These are phyloP conservation scores for Anarhynchus alexandrinus DNA, from an alignment of 2,113 vertebrate genomes.

Conservation along the genomic window DNA sequence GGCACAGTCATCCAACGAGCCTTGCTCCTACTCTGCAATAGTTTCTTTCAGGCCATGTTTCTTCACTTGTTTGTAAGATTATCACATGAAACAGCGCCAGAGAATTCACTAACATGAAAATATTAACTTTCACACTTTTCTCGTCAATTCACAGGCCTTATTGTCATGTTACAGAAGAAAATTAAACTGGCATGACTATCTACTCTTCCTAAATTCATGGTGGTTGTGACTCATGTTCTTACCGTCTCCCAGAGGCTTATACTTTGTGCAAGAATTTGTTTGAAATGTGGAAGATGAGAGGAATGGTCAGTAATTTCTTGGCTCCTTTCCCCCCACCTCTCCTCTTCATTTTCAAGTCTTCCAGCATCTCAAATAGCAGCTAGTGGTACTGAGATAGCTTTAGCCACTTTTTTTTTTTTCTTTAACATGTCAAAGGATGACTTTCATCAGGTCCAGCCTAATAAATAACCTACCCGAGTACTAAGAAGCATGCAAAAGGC, in stretches of 20 bases:
- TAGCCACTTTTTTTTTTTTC: neutral
- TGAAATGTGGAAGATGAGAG: neutral
- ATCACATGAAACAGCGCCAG: neutral
- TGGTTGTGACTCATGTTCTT: neutral
- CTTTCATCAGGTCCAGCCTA: neutral
- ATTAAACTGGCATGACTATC: neutral
- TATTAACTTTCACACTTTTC: neutral
- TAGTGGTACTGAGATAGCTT: neutral
- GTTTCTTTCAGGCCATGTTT: constrained; percentile 8
- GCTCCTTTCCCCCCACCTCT: neutral
- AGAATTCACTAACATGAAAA: neutral
- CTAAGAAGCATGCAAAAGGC: neutral
- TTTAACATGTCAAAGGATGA: neutral
- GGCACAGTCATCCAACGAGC: neutral
- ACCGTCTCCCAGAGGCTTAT: neutral
- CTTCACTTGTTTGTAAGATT: neutral
- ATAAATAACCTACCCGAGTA: neutral
- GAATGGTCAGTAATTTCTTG: neutral
- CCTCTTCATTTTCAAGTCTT: neutral
- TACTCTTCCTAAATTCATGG: neutral
- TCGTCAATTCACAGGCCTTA: neutral
- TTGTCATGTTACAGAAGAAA: neutral
- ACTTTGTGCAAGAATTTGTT: neutral
- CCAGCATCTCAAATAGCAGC: neutral
- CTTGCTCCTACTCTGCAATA: neutral